Conservation (phyloP, 2,797 vertebrate genomes). For the Lithobates pipiens region DNA sequence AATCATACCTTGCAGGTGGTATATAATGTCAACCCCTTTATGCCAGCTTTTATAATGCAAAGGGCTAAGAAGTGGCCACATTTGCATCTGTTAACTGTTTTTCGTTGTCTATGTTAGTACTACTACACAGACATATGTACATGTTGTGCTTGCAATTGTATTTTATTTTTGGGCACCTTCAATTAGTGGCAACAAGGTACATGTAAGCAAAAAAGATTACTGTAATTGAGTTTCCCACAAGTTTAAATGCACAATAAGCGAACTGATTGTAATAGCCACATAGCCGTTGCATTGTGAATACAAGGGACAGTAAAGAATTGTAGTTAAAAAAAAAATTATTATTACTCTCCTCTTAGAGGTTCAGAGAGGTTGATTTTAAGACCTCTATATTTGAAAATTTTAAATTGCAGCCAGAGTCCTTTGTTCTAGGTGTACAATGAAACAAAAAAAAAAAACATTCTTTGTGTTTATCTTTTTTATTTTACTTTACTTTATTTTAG, state of each 20-base stretch:
- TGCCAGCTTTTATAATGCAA: conserved; percentile 43
- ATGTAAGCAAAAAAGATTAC: conserved; percentile 67
- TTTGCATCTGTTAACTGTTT: conserved; percentile 38
- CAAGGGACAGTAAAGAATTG: conserved; percentile 38
- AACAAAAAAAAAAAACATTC: conserved; percentile 21
- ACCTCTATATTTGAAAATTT: conserved; percentile 25
- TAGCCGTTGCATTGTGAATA: conserved; percentile 38
- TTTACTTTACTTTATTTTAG: conserved; percentile 9
- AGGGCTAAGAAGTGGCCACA: conserved; percentile 20
- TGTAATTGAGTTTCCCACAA: conserved; percentile 67
- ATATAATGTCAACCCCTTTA: not conserved
- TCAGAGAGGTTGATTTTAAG: conserved; percentile 45
- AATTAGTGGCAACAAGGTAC: conserved; percentile 66
- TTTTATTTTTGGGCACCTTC: conserved; percentile 66
- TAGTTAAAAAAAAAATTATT: not conserved
- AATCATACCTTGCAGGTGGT: conserved; percentile 38
- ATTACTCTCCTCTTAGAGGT: not conserved
- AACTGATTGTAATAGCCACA: conserved; percentile 60
- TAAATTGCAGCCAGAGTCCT: conserved; percentile 19
- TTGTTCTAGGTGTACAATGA: conserved; percentile 32
- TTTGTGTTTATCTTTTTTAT: conserved; percentile 37
- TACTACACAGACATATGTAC: conserved; percentile 23
- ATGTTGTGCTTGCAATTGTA: conserved; percentile 58
- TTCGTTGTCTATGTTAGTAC: not conserved
- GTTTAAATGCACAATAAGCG: conserved; percentile 62